Evolutionary conservation across 30 jellyfish, hydroid and myxozoan genomes (phyloP).

Genomic region (Turritopsis rubra): DNA sequence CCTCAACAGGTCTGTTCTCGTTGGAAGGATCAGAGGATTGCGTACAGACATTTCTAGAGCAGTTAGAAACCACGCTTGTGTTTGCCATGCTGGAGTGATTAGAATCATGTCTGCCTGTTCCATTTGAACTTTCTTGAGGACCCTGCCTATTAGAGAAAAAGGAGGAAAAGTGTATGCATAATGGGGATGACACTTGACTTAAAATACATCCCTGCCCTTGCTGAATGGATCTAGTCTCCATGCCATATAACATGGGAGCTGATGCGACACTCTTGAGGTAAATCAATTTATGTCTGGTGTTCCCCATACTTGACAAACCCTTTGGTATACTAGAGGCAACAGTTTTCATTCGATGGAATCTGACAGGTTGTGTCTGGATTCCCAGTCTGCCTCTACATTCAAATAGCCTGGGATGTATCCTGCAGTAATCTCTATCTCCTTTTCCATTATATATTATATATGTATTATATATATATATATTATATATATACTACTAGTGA

Average conservation of each 20-base stretch:
- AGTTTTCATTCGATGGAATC: neutral
- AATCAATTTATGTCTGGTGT: neutral
- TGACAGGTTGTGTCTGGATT: neutral
- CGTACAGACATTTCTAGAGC: conserved; percentile 13
- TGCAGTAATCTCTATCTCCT: neutral
- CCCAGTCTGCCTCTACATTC: neutral
- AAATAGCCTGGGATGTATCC: neutral
- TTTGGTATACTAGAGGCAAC: neutral
- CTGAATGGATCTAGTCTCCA: conserved; percentile 1
- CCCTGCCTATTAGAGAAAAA: conserved; percentile 21
- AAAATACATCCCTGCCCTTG: conserved; percentile 27
- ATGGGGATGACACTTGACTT: neutral
- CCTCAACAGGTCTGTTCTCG: neutral
- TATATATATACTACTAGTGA: too few species aligned
- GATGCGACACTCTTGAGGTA: neutral
- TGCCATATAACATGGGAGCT: neutral
- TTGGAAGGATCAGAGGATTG: conserved; percentile 3
- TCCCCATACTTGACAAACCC: neutral
- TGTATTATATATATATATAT: too few species aligned
- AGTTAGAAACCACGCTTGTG: neutral
- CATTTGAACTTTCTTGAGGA: conserved; percentile 1
- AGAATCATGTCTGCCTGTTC: conserved; percentile 5
- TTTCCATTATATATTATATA: neutral
- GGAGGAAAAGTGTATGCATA: conserved; percentile 16
- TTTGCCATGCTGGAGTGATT: conserved; percentile 24